These are phyloP conservation scores for Apteryx owenii DNA, from an alignment of 2,113 vertebrate species.

Conservation along the genomic window DNA sequence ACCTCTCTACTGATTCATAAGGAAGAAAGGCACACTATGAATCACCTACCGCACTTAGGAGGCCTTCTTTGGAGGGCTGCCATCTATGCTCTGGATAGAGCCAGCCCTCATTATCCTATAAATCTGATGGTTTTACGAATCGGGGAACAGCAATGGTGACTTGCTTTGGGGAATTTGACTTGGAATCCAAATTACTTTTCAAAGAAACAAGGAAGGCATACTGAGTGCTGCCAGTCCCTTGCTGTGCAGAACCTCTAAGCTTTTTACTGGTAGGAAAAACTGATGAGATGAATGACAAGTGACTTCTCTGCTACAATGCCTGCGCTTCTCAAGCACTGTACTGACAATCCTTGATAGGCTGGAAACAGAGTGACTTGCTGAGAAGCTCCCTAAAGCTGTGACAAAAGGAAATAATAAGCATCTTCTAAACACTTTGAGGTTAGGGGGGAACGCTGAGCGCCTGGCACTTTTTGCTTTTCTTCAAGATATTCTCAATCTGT, in stretches of 20 bases:
- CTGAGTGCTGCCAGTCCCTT: not conserved
- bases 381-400: not conserved
- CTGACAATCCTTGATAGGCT: not conserved
- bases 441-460: not conserved
- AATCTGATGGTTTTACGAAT: not conserved
- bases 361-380: not conserved
- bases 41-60: not conserved
- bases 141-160: fast-evolving
- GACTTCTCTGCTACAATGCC: not conserved
- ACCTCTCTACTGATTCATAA: not conserved
- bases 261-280: not conserved
- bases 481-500: not conserved
- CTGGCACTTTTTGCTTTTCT: not conserved
- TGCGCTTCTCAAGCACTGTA: not conserved
- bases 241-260: not conserved
- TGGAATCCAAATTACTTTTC: not conserved
- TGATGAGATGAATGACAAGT: not conserved
- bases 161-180: not conserved
- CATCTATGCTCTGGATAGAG: not conserved
- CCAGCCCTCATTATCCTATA: not conserved
- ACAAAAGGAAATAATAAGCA: not conserved
- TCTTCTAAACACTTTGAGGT: not conserved
- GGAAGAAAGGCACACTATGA: not conserved
- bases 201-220: not conserved
- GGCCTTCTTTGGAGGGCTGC: not conserved